These are phyloP conservation scores for Halichoeres trimaculatus DNA, from an alignment of 2,113 vertebrate species.

Conservation along the genomic window DNA sequence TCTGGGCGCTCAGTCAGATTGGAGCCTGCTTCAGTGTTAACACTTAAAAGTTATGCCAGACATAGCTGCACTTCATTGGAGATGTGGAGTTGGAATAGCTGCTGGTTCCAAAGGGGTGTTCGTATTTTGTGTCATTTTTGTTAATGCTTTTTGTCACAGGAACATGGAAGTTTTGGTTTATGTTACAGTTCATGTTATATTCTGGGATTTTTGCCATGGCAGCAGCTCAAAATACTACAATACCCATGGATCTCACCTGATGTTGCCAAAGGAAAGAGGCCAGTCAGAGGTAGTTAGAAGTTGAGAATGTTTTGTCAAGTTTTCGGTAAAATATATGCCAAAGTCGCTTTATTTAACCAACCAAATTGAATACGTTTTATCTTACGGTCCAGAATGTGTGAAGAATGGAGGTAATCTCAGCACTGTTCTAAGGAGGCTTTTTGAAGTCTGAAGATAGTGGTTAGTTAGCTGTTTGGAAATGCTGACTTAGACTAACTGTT, in stretches of 20 bases:
- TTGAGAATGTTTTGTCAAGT: not conserved
- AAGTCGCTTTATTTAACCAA: not conserved
- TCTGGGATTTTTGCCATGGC: not conserved
- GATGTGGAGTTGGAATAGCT: not conserved
- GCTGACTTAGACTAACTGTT: too few relatives aligned
- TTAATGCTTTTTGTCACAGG: not conserved
- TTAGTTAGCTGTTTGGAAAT: too few relatives aligned
- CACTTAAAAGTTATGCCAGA: conserved; percentile 6
- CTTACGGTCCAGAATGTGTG: too few relatives aligned
- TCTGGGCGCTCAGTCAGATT: conserved; percentile 22
- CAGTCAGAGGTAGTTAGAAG: not conserved
- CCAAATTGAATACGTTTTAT: not conserved
- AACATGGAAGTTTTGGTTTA: not conserved
- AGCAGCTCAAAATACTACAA: not conserved
- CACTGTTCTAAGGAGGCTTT: too few relatives aligned
- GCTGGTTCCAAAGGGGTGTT: not conserved
- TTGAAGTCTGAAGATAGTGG: too few relatives aligned
- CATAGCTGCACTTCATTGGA: not conserved
- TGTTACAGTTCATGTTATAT: conserved; percentile 1
- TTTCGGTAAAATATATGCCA: too few relatives aligned
- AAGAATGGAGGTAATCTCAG: too few relatives aligned
- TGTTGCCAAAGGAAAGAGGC: not conserved
- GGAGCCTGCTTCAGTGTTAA: conserved; percentile 9
- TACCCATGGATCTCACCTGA: not conserved
- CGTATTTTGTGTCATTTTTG: not conserved